phyloP scores from a whole-genome alignment of 1,140 invertebrate species.

The Drosophila orosa region DNA sequence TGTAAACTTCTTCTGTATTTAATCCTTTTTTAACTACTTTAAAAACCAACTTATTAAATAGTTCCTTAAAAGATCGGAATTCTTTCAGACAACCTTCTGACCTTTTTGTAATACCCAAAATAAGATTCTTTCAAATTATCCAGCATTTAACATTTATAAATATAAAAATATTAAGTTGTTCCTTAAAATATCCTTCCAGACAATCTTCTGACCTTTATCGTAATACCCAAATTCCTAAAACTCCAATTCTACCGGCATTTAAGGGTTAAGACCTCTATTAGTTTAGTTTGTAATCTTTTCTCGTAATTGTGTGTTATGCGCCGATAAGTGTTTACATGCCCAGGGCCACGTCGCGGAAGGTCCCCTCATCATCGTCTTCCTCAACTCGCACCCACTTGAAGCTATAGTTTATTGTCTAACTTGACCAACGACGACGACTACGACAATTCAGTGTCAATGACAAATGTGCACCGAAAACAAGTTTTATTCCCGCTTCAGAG shows the following conservation, averaged over 20 bases:
- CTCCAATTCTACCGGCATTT: neutral
- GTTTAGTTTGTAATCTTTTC: constrained; percentile 19
- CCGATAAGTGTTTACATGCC: constrained; percentile 37
- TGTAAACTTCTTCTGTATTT: no score
- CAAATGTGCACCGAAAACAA: constrained; percentile 39
- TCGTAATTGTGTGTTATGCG: constrained; percentile 8
- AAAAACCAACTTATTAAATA: no score
- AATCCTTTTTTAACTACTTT: no score
- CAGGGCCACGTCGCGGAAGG: constrained; percentile 38
- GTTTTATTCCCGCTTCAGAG: constrained; percentile 20
- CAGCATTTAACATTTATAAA: no score
- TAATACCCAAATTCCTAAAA: neutral
- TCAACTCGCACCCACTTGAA: constrained; percentile 28
- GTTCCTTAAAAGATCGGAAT: no score
- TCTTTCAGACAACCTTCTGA: no score
- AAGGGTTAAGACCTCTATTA: neutral
- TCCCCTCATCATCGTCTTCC: neutral
- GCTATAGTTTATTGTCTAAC: constrained; percentile 10
- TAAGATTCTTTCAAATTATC: no score
- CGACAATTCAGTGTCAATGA: constrained; percentile 35
- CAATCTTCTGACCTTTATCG: neutral
- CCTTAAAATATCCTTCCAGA: no score
- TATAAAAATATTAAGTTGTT: no score
- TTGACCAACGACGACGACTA: neutral
- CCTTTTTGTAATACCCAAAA: no score